Conservation (phyloP, 2,797 vertebrate genomes). For the Danio albolineatus region DNA sequence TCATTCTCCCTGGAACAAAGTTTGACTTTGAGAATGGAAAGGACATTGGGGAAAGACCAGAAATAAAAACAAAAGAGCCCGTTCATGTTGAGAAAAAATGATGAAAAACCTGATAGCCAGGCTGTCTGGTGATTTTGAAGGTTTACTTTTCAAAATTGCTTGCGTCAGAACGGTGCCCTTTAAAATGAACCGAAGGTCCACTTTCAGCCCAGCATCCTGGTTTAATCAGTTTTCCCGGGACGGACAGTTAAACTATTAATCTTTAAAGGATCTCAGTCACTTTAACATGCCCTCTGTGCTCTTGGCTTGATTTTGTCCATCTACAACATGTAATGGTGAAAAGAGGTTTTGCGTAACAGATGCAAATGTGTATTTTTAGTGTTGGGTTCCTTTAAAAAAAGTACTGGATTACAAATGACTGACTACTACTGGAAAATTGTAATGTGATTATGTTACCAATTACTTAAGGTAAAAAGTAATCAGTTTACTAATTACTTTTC, state of each 20-base stretch:
- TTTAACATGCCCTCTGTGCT: neutral
- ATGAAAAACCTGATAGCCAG: conserved; percentile 37
- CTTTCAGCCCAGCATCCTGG: neutral
- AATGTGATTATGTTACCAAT: too few species aligned
- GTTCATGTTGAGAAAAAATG: conserved; percentile 30
- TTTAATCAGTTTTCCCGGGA: conserved; percentile 8
- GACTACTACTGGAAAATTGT: too few species aligned
- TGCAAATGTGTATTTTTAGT: neutral
- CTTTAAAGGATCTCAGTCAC: neutral
- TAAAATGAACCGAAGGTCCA: neutral
- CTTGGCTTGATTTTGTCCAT: neutral
- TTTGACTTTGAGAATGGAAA: conserved; percentile 55
- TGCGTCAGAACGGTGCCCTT: neutral
- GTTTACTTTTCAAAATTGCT: conserved; percentile 19
- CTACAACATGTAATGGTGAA: neutral
- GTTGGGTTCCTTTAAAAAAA: too few species aligned
- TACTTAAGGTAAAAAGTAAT: too few species aligned
- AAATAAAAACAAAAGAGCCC: conserved; percentile 28
- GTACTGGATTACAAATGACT: too few species aligned
- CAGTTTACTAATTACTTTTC: too few species aligned
- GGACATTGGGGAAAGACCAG: conserved; percentile 38
- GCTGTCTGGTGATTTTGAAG: conserved; percentile 21
- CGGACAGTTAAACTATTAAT: neutral
- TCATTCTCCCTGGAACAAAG: conserved; percentile 38
- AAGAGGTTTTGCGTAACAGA: neutral